Percentiles rank a stretch among this genome's conserved stretches.
phyloP scores from a whole-genome alignment of 2,888 invertebrate species.

The Diplazon laetatorius region DNA sequence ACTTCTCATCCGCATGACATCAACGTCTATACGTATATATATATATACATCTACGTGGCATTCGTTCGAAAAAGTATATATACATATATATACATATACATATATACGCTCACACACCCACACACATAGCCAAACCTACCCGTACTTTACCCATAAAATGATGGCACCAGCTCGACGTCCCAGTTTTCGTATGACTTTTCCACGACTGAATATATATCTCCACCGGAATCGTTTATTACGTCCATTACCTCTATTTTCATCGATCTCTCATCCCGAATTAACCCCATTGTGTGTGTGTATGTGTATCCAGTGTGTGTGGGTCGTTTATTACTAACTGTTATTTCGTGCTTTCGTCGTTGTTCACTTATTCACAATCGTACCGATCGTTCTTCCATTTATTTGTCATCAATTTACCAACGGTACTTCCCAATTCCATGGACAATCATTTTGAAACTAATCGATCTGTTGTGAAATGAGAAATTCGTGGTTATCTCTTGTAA shows the following conservation, averaged over 20 bases:
- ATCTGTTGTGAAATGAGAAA: background rate
- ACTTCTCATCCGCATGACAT: conserved; percentile 57
- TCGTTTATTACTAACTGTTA: too few species aligned
- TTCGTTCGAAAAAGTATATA: background rate
- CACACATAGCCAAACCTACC: conserved; percentile 14
- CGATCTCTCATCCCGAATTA: conserved; percentile 66
- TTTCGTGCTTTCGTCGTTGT: conserved; percentile 13
- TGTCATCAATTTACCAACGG: background rate
- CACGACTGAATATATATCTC: conserved; percentile 37
- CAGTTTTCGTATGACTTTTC: conserved; percentile 37
- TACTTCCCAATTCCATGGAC: background rate
- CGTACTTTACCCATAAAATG: conserved; percentile 17
- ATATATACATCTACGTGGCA: background rate
- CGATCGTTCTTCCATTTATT: conserved; percentile 1
- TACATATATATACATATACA: conserved; percentile 25
- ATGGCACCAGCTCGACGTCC: conserved; percentile 48
- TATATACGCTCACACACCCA: conserved; percentile 2
- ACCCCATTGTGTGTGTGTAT: conserved; percentile 19
- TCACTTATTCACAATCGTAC: conserved; percentile 27
- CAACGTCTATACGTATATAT: conserved; percentile 25
- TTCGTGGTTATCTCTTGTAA: background rate
- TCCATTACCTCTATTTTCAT: conserved; percentile 65
- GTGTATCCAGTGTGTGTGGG: too few species aligned
- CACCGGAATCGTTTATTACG: conserved; percentile 66
- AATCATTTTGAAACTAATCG: background rate